Base-by-base conservation (phyloP, 1,140 invertebrate species). In the Calycopis cecrops region DNA sequence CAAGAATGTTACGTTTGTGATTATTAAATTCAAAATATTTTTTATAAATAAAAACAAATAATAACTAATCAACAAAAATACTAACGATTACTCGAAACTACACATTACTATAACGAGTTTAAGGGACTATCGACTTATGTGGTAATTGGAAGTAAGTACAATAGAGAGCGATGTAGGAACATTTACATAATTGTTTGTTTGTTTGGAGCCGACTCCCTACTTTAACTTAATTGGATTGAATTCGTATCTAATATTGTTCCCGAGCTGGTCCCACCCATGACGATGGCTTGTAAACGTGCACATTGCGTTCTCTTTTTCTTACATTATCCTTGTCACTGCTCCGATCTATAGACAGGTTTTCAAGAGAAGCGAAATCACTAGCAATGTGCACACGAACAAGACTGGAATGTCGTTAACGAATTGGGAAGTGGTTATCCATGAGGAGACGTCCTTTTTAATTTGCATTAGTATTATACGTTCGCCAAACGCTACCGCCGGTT, bases 201-300 rank as follows among this genome's bases (percentile, higher is more conserved):
- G 71, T 60, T 52, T 64, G 69, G 67, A 76, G 70, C 60, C 55
- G 63, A 71, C 69, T 72, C 71, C 73, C 76, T 76, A 75, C 69
- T 64, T 79, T 76, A 75, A 67, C 80, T 83, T 83, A 79, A 76
- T 4, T 83, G 78, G 79, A 71, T 14, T 83, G 78, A 80, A 71
- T 67, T 77, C 71, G 73, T 80, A 85, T 73, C 83, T 85, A 87
- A 80, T 68, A 85, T 87, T 85, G 81, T 85, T 87, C 81, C 79
- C 83, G 61, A 79, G 65, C 78, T 85, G 81, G 81, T 85, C 81
- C 81, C 81, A 86, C 80, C 83, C 81, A 84, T 84, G 81, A 85
- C 80, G 78, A 83, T 81, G 79, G 75, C 78, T 83, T 82, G 78
- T 74, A 66, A 77, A 74, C 64, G 64, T 77, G 78, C 81, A 74